Evolutionary conservation across 2,888 invertebrate genomes (phyloP).

Genomic region (Papilio demoleus): DNA sequence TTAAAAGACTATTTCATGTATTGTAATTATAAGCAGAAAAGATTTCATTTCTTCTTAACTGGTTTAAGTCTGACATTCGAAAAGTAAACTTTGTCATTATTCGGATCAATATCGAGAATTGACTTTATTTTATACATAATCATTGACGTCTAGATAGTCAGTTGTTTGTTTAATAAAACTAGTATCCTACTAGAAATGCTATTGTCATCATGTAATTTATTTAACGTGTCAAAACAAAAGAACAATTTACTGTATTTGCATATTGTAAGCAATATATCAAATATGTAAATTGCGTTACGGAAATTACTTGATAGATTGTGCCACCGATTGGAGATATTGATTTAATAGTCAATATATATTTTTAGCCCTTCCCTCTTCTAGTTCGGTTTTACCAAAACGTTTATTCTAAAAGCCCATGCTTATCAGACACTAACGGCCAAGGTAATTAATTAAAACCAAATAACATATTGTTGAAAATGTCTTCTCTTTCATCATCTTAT

Average conservation of each 20-base stretch:
- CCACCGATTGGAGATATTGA: background rate
- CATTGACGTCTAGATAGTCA: no score
- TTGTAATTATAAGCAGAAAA: background rate
- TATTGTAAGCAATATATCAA: background rate
- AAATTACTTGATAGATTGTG: background rate
- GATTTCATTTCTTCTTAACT: no score
- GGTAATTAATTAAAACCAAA: background rate
- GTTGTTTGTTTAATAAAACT: background rate
- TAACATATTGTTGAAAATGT: constrained; percentile 18
- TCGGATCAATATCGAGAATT: no score
- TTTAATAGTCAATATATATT: background rate
- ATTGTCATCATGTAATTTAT: background rate
- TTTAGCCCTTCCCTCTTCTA: background rate
- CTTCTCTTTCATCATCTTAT: constrained; percentile 38
- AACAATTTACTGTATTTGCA: background rate
- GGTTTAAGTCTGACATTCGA: no score
- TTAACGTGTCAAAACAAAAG: background rate
- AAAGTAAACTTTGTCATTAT: no score
- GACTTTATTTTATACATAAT: no score
- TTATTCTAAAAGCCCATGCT: background rate
- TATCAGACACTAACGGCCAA: background rate
- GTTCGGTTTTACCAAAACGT: background rate
- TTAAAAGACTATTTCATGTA: no score
- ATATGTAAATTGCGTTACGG: background rate
- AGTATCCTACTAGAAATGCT: background rate